Evolutionary conservation across 2,797 vertebrate species (phyloP).

Genomic region (Gadopsis marmoratus): DNA sequence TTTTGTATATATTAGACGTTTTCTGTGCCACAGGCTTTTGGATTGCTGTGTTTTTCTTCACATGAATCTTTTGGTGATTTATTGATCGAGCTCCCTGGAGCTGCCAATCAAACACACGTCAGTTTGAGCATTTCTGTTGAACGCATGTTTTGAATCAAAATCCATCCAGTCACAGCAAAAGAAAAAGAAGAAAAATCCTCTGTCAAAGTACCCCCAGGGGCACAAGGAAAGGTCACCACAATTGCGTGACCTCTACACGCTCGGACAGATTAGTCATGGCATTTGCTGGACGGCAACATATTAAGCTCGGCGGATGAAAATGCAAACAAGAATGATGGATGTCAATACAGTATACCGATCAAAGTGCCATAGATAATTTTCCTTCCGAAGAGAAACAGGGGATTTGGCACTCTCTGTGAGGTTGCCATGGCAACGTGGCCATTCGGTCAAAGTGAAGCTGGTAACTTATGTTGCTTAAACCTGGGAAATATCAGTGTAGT

Average conservation of each 20-base stretch:
- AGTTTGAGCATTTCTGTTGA: not conserved
- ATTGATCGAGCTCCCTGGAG: slow-evolving; percentile 10
- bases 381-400: slow-evolving; percentile 6
- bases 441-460: slow-evolving; percentile 22
- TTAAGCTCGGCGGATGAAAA: slow-evolving; percentile 25
- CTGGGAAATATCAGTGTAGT: slow-evolving; percentile 12
- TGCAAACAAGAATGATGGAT: slow-evolving; percentile 43
- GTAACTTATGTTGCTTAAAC: slow-evolving; percentile 15
- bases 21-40: not conserved
- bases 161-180: not conserved
- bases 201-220: not conserved
- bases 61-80: slow-evolving; percentile 12
- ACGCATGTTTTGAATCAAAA: not conserved
- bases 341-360: slow-evolving; percentile 45
- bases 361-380: slow-evolving; percentile 44
- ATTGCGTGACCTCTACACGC: slow-evolving; percentile 5
- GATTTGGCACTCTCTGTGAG: slow-evolving; percentile 17
- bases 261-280: slow-evolving; percentile 35
- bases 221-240: slow-evolving; percentile 23
- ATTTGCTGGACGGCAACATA: slow-evolving; percentile 19
- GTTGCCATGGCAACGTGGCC: slow-evolving; percentile 44
- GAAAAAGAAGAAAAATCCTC: not conserved
- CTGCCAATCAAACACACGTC: slow-evolving; percentile 3
- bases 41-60: not conserved
- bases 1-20: not conserved